Evolutionary conservation across 2,797 vertebrate genomes (phyloP).

Genomic region (Karalla daura): DNA sequence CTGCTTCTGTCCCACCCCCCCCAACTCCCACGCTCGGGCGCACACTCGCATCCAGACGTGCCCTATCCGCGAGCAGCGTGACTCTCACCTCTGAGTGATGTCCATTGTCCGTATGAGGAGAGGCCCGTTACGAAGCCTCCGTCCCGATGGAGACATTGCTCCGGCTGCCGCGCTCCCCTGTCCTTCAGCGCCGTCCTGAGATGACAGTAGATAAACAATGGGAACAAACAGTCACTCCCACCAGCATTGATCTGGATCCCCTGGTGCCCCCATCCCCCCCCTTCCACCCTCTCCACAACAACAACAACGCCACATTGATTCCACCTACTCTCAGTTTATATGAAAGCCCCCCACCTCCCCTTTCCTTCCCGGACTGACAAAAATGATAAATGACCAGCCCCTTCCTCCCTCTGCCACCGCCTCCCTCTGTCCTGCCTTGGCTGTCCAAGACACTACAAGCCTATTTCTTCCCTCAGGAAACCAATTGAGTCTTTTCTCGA

Average conservation of each 20-base stretch:
- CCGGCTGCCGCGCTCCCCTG: slow-evolving; percentile 60
- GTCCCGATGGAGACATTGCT: slow-evolving; percentile 72
- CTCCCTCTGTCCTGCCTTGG: slow-evolving; percentile 60
- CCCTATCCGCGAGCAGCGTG: slow-evolving; percentile 32
- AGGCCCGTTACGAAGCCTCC: slow-evolving; percentile 52
- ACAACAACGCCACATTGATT: slow-evolving; percentile 80
- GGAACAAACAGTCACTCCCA: slow-evolving; percentile 82
- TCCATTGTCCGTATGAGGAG: slow-evolving; percentile 61
- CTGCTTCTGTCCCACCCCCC: slow-evolving; percentile 16
- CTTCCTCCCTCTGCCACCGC: slow-evolving; percentile 56
- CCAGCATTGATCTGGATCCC: slow-evolving; percentile 76
- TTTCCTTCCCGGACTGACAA: slow-evolving; percentile 71
- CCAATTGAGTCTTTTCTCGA: slow-evolving; percentile 65
- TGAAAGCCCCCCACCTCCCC: slow-evolving; percentile 62
- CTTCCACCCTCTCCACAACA: too few species aligned
- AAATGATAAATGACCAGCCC: slow-evolving; percentile 81
- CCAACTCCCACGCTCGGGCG: slow-evolving; percentile 29
- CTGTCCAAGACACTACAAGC: slow-evolving; percentile 72
- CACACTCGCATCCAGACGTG: slow-evolving; percentile 5
- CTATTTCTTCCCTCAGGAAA: slow-evolving; percentile 77
- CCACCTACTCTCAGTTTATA: slow-evolving; percentile 83
- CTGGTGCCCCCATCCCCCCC: slow-evolving; percentile 40
- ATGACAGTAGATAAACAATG: slow-evolving; percentile 81
- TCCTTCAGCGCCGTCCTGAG: slow-evolving; percentile 75
- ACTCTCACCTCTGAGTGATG: slow-evolving; percentile 72